These are phyloP conservation scores for Balanococcus diminutus DNA, from an alignment of 2,888 invertebrate genomes.

Conservation along the genomic window DNA sequence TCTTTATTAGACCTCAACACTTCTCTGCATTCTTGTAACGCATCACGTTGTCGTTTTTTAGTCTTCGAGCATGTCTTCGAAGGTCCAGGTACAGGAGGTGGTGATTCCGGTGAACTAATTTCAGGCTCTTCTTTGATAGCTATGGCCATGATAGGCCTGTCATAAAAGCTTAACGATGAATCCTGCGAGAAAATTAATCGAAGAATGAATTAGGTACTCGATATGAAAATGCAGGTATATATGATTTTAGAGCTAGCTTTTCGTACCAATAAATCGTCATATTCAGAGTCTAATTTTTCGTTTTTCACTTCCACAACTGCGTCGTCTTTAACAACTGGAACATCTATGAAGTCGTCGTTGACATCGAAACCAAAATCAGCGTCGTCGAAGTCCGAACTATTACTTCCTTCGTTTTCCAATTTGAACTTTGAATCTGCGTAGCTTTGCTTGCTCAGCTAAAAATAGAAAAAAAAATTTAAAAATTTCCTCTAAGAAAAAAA, in stretches of 20 bases:
- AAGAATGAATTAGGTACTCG: too few relatives aligned
- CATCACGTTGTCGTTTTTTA: constrained; percentile 39
- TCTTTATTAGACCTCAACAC: constrained; percentile 34
- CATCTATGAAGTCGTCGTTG: constrained; percentile 40
- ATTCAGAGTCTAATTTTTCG: constrained; percentile 17
- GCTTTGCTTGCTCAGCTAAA: constrained; percentile 47
- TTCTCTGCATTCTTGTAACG: constrained; percentile 45
- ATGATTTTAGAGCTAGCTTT: too few relatives aligned
- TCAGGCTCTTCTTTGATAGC: constrained; percentile 47
- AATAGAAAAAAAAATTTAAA: background rate
- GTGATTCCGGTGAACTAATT: constrained; percentile 42
- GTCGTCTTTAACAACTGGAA: constrained; percentile 32
- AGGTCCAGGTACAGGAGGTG: constrained; percentile 18
- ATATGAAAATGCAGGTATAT: too few relatives aligned
- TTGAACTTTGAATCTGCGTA: constrained; percentile 49
- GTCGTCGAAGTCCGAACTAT: constrained; percentile 48
- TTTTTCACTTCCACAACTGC: constrained; percentile 30
- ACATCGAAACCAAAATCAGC: constrained; percentile 35
- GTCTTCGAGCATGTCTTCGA: constrained; percentile 31
- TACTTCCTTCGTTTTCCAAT: constrained; percentile 45
- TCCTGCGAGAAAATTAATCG: background rate
- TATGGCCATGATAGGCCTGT: constrained; percentile 40
- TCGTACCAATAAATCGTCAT: constrained; percentile 32
- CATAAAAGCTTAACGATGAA: background rate
- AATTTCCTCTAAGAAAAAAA: background rate